These are phyloP conservation scores for Mechanitis mazaeus DNA, from an alignment of 2,888 invertebrate species.

Conservation along the genomic window DNA sequence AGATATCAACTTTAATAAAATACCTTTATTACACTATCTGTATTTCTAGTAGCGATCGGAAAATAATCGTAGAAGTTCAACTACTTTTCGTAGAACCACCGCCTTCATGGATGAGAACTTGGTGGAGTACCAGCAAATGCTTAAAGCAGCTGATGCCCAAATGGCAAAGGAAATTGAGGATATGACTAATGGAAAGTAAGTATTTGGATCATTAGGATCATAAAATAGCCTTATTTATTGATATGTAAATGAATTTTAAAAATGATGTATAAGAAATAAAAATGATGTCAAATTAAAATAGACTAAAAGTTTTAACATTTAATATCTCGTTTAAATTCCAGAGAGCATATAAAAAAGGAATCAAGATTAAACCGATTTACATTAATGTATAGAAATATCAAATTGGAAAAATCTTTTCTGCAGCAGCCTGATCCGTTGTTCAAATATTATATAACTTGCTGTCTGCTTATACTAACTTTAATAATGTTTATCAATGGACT, in stretches of 20 bases:
- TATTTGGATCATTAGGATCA: slow-evolving; percentile 6
- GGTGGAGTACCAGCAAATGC: slow-evolving; percentile 80
- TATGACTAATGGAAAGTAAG: slow-evolving; percentile 86
- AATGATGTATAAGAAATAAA: too few relatives aligned
- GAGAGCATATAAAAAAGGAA: slow-evolving; percentile 80
- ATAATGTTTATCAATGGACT: slow-evolving; percentile 58
- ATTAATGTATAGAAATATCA: slow-evolving; percentile 67
- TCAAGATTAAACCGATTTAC: slow-evolving; percentile 73
- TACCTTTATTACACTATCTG: slow-evolving; percentile 30
- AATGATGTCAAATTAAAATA: too few relatives aligned
- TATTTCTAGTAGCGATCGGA: slow-evolving; percentile 73
- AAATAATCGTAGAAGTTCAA: slow-evolving; percentile 46
- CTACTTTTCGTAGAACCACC: slow-evolving; percentile 70
- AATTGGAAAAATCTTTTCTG: slow-evolving; percentile 84
- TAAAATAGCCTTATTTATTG: not conserved
- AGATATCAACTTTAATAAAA: too few relatives aligned
- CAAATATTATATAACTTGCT: slow-evolving; percentile 81
- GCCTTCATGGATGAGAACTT: slow-evolving; percentile 82
- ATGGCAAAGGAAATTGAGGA: slow-evolving; percentile 88
- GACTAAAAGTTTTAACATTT: too few relatives aligned
- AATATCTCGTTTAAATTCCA: slow-evolving; percentile 51
- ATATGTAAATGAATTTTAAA: not conserved
- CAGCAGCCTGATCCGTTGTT: slow-evolving; percentile 88
- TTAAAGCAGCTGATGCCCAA: slow-evolving; percentile 82
- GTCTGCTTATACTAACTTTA: slow-evolving; percentile 52